Base-by-base conservation (phyloP, 2,888 invertebrate species). In the Acrocera orbiculus region DNA sequence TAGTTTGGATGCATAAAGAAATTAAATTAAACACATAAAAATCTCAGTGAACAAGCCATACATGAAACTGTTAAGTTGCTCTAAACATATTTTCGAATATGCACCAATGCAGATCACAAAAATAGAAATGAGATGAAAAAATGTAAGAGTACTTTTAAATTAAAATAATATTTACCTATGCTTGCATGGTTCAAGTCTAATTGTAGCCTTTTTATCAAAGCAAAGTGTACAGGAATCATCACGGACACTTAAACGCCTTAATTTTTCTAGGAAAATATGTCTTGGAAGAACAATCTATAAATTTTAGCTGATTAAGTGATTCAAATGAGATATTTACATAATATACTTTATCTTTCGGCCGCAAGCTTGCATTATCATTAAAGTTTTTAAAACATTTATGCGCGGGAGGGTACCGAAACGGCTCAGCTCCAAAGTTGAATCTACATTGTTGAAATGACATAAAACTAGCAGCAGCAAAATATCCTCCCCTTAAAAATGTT, bases 391-490 rank as follows among this genome's bases (percentile, higher is more conserved):
- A 89, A 17, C 54, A 50, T 17, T 70, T 58, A 46, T 72, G 69
- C 4, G 55, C 55, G 0, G 90, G 89, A 26, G 86, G 77, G 64
- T 64, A 76, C 45, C 64, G 65, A 61, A 90, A 92, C 2, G 80
- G 73, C 40, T 72, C 67, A 39, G 73, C 65, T 34, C 92, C 92
- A 60, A 92, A 92, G 63, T 92, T 92, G 62, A 92, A 92, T 30
- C 76, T 69, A 61, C 89, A 89, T 53, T 90, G 90, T 56, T 93
- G 92, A 65, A 87, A 92, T 40, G 89, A 85, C 90, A 90, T 92
- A 58, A 92, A 90, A 57, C 87, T 90, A 4, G 90, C 92, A 4
- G 89, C 92, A 7, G 92, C 89, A 62, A 85, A 92, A 61, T 86
- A 90, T 19, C 90, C 90, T 45, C 71, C 69, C 45, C 83, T 86